Evolutionary conservation across 2,888 invertebrate species (phyloP).

Genomic region (Drosophila atroscutellata): DNA sequence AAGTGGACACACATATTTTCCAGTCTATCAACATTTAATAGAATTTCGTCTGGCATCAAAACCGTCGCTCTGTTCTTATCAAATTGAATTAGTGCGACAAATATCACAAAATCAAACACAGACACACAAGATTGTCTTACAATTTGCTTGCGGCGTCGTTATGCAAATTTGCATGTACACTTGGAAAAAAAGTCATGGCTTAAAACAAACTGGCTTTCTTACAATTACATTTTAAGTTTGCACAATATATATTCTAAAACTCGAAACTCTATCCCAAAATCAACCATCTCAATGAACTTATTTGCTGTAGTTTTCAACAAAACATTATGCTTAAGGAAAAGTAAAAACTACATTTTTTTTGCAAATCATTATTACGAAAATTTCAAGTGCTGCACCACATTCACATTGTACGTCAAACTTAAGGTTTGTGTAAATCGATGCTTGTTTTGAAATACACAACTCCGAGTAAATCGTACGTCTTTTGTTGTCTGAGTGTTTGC

Average conservation of each 20-base stretch:
- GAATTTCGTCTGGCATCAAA: constrained; percentile 45
- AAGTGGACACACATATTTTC: constrained; percentile 35
- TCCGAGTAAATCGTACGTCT: background rate
- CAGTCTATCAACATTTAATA: constrained; percentile 55
- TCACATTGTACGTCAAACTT: background rate
- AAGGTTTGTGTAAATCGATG: background rate
- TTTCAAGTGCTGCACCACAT: background rate
- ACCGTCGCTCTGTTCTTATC: constrained; percentile 54
- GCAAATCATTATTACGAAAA: background rate
- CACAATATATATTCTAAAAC: background rate
- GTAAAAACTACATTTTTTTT: background rate
- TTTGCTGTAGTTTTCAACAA: background rate
- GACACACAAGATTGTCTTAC: constrained; percentile 33
- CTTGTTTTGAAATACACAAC: background rate
- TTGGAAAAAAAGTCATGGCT: background rate
- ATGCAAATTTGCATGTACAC: constrained; percentile 26
- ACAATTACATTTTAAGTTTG: no score
- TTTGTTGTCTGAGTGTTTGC: background rate
- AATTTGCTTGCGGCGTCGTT: constrained; percentile 27
- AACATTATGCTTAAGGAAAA: background rate
- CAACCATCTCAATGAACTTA: background rate
- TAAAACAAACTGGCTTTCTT: background rate
- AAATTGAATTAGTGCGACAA: constrained; percentile 73
- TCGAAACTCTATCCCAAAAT: background rate
- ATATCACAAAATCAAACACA: constrained; percentile 66